phyloP scores from a whole-genome alignment of 1,140 invertebrate genomes.

The Idris sp. region DNA sequence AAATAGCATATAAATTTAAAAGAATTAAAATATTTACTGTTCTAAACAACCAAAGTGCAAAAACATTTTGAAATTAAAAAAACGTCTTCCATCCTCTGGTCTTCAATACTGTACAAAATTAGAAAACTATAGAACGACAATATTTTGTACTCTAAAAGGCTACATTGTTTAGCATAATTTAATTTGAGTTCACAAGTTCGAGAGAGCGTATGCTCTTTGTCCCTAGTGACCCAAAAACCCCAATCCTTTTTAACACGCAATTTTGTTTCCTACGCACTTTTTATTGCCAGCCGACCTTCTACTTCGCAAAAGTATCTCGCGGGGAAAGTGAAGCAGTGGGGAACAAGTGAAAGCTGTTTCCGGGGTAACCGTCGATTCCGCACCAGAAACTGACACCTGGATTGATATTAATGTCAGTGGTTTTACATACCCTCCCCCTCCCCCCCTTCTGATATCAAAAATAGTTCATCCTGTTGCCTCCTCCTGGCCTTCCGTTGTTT shows the following conservation, averaged over 20 bases:
- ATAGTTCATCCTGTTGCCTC: no score
- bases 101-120: no score
- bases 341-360: slow-evolving; percentile 77
- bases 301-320: slow-evolving; percentile 40
- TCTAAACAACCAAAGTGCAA: no score
- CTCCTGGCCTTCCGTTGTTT: background rate
- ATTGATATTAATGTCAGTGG: slow-evolving; percentile 64
- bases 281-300: slow-evolving; percentile 34
- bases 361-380: slow-evolving; percentile 67
- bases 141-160: no score
- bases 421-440: slow-evolving; percentile 8
- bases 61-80: no score
- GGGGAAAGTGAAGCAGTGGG: slow-evolving; percentile 59
- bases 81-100: no score
- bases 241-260: slow-evolving; percentile 21
- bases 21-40: no score
- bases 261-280: slow-evolving; percentile 31
- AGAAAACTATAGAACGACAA: no score
- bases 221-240: slow-evolving; percentile 38
- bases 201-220: slow-evolving; percentile 32
- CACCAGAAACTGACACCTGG: slow-evolving; percentile 57
- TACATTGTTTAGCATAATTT: no score
- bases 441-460: no score
- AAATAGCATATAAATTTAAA: no score
- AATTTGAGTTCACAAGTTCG: slow-evolving; percentile 34